Evolutionary conservation across 1,140 invertebrate genomes (phyloP).

Genomic region (Colletes latitarsis): DNA sequence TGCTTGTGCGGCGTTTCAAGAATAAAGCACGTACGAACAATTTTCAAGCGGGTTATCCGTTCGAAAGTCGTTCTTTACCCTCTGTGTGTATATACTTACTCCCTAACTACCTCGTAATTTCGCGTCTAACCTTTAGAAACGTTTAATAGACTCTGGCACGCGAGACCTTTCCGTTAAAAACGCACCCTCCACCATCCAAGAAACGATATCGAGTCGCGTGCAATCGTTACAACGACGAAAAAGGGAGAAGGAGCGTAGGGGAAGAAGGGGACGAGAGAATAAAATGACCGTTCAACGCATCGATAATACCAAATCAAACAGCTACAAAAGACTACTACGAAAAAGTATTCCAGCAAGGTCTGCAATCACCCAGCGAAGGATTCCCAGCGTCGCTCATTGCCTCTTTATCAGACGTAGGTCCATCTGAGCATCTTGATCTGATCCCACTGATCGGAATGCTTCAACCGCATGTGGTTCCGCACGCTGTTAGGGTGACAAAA

Average conservation of each 20-base stretch:
- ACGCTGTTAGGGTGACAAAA: slow-evolving; percentile 92
- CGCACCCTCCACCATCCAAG: slow-evolving; percentile 26
- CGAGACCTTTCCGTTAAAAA: slow-evolving; percentile 32
- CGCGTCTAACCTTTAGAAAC: slow-evolving; percentile 13
- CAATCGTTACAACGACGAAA: slow-evolving; percentile 16
- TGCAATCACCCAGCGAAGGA: background rate
- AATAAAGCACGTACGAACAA: slow-evolving; percentile 48
- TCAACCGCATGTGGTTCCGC: slow-evolving; percentile 91
- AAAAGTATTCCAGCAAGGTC: background rate
- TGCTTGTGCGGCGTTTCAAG: slow-evolving; percentile 33
- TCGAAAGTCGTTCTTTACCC: slow-evolving; percentile 11
- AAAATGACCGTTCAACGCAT: background rate
- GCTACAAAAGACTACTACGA: background rate
- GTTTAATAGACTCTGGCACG: slow-evolving; percentile 40
- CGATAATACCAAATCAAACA: background rate
- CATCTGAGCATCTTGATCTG: slow-evolving; percentile 91
- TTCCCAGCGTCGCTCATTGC: background rate
- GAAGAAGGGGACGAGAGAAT: background rate
- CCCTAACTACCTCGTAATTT: slow-evolving; percentile 33
- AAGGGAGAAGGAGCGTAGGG: no score
- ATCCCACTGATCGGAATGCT: slow-evolving; percentile 89
- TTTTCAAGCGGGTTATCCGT: background rate
- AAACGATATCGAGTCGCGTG: slow-evolving; percentile 24
- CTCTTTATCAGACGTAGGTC: slow-evolving; percentile 81
- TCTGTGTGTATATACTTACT: slow-evolving; percentile 22